Percentiles rank a stretch among this genome's conserved stretches.
These are phyloP conservation scores for Chlamydotis undulata DNA, from an alignment of 2,113 vertebrate species.

Conservation along the genomic window DNA sequence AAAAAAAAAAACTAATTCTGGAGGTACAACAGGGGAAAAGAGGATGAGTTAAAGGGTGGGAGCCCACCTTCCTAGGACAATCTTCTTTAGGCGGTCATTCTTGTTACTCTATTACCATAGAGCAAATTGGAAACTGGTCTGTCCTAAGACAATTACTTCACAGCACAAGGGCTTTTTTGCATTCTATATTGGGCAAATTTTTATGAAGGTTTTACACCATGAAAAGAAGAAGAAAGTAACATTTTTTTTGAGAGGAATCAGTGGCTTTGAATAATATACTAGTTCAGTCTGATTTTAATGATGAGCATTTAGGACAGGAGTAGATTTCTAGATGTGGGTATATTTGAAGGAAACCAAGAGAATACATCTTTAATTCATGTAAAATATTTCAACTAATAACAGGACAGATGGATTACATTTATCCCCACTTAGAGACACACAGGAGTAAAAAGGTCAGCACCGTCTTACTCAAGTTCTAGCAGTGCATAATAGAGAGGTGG, in stretches of 20 bases:
- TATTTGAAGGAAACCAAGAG: neutral
- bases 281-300: neutral
- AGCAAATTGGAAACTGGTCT: neutral
- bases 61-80: neutral
- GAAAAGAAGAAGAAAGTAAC: neutral
- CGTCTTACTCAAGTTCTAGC: neutral
- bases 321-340: neutral
- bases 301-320: neutral
- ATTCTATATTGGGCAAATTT: neutral
- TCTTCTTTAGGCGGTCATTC: neutral
- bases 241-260: neutral
- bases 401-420: neutral
- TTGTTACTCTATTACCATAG: neutral
- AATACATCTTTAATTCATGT: neutral
- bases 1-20: neutral
- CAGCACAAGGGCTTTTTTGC: neutral
- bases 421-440: neutral
- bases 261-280: neutral
- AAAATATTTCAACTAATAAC: neutral
- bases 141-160: neutral
- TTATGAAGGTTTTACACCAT: neutral
- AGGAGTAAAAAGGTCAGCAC: neutral
- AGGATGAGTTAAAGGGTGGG: neutral
- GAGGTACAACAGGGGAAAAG: neutral
- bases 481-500: too few species aligned